Base-by-base conservation (phyloP, 1,140 invertebrate genomes). In the Trigoniulus corallinus region DNA sequence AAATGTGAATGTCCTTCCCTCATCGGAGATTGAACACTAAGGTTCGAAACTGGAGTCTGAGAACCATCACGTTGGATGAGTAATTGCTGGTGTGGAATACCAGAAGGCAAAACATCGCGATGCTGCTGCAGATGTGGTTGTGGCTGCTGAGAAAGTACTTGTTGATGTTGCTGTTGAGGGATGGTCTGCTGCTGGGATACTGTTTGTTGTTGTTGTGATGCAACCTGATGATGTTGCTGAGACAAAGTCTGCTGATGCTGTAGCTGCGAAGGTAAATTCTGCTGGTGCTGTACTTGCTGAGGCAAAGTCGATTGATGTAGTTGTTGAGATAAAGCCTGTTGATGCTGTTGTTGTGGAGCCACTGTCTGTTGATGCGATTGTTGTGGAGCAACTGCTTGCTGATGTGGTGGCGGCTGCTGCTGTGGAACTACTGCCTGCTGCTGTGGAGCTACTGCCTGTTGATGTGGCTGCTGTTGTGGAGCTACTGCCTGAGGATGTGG, bases 231-330 rank as follows among this genome's bases (percentile, higher is more conserved):
- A 7, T 25, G 27, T 10, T 7, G 25, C 47, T 37, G 69, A 62
- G 78, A 78, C 59, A 76, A 77, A 54, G 77, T 76, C 39, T 56
- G 56, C 46, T 55, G 48, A n/a, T 48, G 54, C 41, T 56, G 53
- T 48, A 42, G 50, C 40, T 46, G 45, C 44, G 54, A 24, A 7
- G 45, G 20, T 34, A 7, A 15, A 4, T 20, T 56, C 20, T 53
- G 51, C 46, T 56, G 53, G 15, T 55, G 53, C 26, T 54, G 51
- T 13, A n/a, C 42, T 51, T 56, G 56, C 25, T 47, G 52, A 18
- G 50, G 53, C 29, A 40, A 7, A 42, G 40, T 7, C 7, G 29
- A 34, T 34, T 34, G 27, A 7, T 43, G 42, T 7, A 42, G 48
- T 1, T 45, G 49, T 44, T 50, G 62, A 2, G 64, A 65, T 34